phyloP scores from a whole-genome alignment of 2,113 vertebrate species.

The Engraulis encrasicolus region DNA sequence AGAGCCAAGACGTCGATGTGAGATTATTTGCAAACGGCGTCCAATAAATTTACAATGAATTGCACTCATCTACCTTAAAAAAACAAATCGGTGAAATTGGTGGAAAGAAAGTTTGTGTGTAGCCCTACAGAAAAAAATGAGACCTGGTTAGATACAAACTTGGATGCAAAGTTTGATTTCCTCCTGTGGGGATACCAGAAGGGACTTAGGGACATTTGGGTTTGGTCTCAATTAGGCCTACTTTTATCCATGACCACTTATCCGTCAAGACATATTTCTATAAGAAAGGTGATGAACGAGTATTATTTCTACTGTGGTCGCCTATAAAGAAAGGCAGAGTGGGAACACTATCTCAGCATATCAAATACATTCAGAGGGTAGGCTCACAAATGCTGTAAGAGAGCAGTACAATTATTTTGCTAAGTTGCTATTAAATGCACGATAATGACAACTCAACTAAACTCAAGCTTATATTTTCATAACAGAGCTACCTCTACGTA shows the following conservation, averaged over 20 bases:
- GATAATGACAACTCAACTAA: constrained; percentile 1
- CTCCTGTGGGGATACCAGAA: neutral
- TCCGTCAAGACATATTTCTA: constrained; percentile 44
- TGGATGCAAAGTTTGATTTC: constrained; percentile 31
- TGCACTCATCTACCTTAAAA: constrained; percentile 20
- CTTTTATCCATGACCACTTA: constrained; percentile 46
- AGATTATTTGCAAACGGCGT: constrained; percentile 66
- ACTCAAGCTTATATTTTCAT: neutral
- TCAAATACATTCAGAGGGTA: constrained; percentile 19
- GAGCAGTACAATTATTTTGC: neutral
- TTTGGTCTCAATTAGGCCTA: constrained; percentile 16
- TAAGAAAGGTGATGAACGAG: neutral
- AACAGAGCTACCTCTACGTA: neutral
- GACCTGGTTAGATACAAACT: constrained; percentile 18
- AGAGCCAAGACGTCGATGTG: constrained; percentile 32
- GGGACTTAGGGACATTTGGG: neutral
- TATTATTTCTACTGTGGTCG: constrained; percentile 24
- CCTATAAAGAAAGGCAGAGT: neutral
- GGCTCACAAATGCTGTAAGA: neutral
- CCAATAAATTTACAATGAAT: constrained; percentile 50
- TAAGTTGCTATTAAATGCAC: neutral
- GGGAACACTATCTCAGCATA: neutral
- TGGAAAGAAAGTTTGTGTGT: neutral
- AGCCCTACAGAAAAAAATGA: constrained; percentile 21
- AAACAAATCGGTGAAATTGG: neutral